Evolutionary conservation across 2,113 vertebrate species (phyloP), one percentile per base, ranked within the genome.

Genomic region (Rhea pennata): DNA sequence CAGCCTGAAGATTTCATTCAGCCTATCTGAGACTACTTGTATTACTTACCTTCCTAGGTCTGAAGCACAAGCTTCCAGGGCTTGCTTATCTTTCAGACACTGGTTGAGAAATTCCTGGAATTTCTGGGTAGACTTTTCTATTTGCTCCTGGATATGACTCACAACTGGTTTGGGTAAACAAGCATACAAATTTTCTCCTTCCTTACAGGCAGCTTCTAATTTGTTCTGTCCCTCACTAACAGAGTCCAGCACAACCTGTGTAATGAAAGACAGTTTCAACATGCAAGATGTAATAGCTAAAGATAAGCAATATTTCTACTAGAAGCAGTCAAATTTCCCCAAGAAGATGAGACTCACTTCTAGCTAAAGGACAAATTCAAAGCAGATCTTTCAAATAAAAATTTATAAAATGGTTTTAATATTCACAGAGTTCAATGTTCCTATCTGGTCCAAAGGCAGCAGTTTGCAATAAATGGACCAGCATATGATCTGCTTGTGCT

Each of bases 121-220:
- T 67, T 98, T 99, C 93, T 98, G 98, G 42, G 98, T 98, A 70
- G 98, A 98, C 65, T 98, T 98, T 6, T 97, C 97, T 81, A 99
- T 97, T 87, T 98, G 98, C 40, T 99, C 99, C 87, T 99, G 98
- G 82, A 99, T 98, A 76, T 97, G 98, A 48, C 96, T 97, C 44
- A 98, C 98, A 67, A 97, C 96, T 82, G 98, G 93, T 97, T 98
- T 98, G 64, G 99, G 94, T 85, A 99, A 97, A 93, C 99, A 98
- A 56, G 97, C 90, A 50, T 97, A 99, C 24, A 99, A 96, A 82
- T 91, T 98, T 92, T 99, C 98, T 75, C 98, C 99, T 97, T 99
- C 98, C 62, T 98, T 98, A 54, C 97, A 98, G 70, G 99, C 97
- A 36, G 86, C 92, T 76, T 98, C 97, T 83, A 99, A 97, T 91